Conservation (phyloP, 2,888 invertebrate genomes). For the Mesorhabditis sp. region DNA sequence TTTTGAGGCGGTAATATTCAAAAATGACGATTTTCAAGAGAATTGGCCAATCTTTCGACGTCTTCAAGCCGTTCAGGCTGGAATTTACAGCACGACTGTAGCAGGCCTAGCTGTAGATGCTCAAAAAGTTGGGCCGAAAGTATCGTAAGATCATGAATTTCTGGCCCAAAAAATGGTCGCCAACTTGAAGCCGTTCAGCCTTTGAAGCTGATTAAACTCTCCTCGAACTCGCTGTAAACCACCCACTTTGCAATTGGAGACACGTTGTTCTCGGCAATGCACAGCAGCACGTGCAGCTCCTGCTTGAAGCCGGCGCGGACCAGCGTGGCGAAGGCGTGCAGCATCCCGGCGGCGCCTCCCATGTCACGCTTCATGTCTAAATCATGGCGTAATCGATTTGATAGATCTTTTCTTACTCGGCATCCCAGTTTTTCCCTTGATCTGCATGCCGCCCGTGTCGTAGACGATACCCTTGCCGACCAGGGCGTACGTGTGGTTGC, state of each 20-base stretch:
- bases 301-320: constrained; percentile 73
- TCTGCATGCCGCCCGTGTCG: constrained; percentile 86
- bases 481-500: constrained; percentile 71
- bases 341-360: constrained; percentile 84
- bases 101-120: no score
- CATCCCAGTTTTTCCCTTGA: constrained; percentile 73
- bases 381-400: no score
- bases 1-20: no score
- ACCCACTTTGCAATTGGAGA: constrained; percentile 66
- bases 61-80: no score
- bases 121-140: no score
- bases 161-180: no score
- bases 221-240: not conserved
- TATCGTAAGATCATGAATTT: no score
- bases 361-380: constrained; percentile 68
- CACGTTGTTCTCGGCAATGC: constrained; percentile 84
- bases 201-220: not conserved
- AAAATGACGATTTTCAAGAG: no score
- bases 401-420: constrained; percentile 34
- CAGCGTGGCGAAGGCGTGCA: constrained; percentile 77
- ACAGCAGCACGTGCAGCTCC: constrained; percentile 81
- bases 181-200: no score
- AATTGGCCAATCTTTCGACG: no score
- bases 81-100: no score
- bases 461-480: constrained; percentile 91